A percentile compares a stretch with the other conserved stretches of the same genome.
Evolutionary conservation across 2,797 vertebrate genomes (phyloP).

Genomic region (Acanthurus tractus): DNA sequence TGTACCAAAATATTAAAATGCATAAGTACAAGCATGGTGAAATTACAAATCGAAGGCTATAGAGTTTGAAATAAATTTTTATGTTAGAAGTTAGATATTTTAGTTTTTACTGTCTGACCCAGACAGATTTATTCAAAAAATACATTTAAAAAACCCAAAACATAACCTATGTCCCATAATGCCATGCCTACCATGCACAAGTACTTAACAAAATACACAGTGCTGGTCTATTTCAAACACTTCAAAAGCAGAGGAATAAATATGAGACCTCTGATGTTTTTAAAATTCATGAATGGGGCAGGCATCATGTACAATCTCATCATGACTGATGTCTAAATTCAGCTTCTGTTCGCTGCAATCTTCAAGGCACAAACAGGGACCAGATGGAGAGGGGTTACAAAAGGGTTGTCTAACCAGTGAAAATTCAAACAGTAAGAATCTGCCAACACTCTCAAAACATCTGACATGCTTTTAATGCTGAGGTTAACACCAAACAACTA

Average conservation of each 20-base stretch:
- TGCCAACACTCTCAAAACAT: background rate
- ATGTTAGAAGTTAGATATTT: background rate
- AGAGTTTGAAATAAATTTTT: too few relatives aligned
- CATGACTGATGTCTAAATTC: slow-evolving; percentile 39
- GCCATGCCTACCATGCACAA: slow-evolving; percentile 15
- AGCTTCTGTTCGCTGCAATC: background rate
- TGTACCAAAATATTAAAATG: too few relatives aligned
- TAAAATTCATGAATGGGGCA: slow-evolving; percentile 24
- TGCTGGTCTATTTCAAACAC: slow-evolving; percentile 16
- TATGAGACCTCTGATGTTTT: slow-evolving; percentile 13
- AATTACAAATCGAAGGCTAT: too few relatives aligned
- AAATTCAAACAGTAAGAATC: background rate
- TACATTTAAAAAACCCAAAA: background rate
- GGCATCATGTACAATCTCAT: slow-evolving; percentile 41
- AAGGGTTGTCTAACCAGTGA: background rate
- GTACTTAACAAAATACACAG: background rate
- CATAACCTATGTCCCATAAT: background rate
- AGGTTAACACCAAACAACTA: background rate
- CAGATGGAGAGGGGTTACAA: background rate
- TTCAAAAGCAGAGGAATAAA: slow-evolving; percentile 23
- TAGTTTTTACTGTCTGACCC: background rate
- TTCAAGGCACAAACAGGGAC: background rate
- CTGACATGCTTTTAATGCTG: background rate
- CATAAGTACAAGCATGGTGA: too few relatives aligned
- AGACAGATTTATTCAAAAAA: slow-evolving; percentile 3